A percentile compares a stretch with the other conserved stretches of the same genome.
These are phyloP conservation scores for Loripinus fragilis DNA, from an alignment of 2,888 invertebrate genomes.

Conservation along the genomic window DNA sequence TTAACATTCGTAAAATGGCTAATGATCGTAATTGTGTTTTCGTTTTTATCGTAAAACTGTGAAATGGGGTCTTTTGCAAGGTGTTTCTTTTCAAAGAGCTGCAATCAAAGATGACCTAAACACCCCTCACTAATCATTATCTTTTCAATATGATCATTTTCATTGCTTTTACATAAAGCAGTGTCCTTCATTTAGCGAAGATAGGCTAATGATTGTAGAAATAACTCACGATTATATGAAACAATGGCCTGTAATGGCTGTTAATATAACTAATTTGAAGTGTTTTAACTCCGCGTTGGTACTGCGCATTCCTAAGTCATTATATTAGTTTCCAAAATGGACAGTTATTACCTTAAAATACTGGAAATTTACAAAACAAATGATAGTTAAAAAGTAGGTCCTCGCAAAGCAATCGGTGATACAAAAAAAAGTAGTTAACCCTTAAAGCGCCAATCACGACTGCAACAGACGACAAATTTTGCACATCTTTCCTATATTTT, in stretches of 20 bases:
- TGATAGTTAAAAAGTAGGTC: too few species aligned
- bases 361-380: not conserved
- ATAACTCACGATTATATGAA: conserved; percentile 1
- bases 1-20: too few species aligned
- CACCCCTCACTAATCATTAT: not conserved
- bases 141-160: conserved; percentile 14
- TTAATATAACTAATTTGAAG: conserved; percentile 1
- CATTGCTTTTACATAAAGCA: not conserved
- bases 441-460: too few species aligned
- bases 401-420: too few species aligned
- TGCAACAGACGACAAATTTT: too few species aligned
- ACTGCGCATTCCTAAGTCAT: not conserved
- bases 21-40: conserved; percentile 5
- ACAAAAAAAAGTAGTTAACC: too few species aligned
- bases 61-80: conserved; percentile 10
- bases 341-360: conserved; percentile 6
- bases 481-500: too few species aligned
- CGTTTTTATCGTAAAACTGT: conserved; percentile 12
- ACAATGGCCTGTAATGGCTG: not conserved
- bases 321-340: conserved; percentile 7
- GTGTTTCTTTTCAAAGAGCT: conserved; percentile 1
- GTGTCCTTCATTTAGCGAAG: conserved; percentile 13
- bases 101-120: conserved; percentile 10
- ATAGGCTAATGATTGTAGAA: conserved; percentile 3
- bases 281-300: conserved; percentile 6